A percentile compares a stretch with the other conserved stretches of the same genome.
These are phyloP conservation scores for Sciurus vulgaris DNA, from an alignment of 2,797 vertebrate species.

Conservation along the genomic window DNA sequence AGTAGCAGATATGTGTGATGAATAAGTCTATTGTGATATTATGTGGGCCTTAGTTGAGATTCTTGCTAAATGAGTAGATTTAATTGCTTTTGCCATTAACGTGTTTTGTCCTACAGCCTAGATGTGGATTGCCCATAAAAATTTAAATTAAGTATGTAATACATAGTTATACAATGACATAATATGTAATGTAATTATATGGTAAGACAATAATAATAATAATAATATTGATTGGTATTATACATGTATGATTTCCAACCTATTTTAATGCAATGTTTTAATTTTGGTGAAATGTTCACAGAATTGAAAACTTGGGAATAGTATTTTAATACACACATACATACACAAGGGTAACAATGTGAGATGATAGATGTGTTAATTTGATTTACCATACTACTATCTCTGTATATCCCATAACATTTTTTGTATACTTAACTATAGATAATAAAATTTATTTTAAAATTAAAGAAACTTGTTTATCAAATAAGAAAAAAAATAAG, in stretches of 20 bases:
- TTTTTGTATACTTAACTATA: background rate
- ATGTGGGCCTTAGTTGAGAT: background rate
- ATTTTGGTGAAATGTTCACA: too few species aligned
- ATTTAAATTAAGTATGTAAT: too few species aligned
- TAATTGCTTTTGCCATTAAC: background rate
- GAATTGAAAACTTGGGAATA: too few species aligned
- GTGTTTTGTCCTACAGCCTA: too few species aligned
- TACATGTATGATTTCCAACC: too few species aligned
- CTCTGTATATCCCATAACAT: background rate
- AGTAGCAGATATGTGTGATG: too few species aligned
- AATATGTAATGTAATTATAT: too few species aligned
- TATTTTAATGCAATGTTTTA: too few species aligned
- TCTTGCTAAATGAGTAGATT: background rate
- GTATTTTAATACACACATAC: background rate
- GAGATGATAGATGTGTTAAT: background rate
- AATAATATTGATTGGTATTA: too few species aligned
- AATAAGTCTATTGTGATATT: background rate
- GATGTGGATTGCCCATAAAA: too few species aligned
- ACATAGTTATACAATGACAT: too few species aligned
- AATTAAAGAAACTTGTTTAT: background rate
- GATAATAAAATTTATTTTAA: background rate
- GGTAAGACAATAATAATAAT: too few species aligned
- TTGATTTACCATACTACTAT: background rate
- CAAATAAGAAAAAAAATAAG: background rate
- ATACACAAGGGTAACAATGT: background rate